phyloP scores from a whole-genome alignment of 2,888 invertebrate genomes.

The Rhagonycha lutea region DNA sequence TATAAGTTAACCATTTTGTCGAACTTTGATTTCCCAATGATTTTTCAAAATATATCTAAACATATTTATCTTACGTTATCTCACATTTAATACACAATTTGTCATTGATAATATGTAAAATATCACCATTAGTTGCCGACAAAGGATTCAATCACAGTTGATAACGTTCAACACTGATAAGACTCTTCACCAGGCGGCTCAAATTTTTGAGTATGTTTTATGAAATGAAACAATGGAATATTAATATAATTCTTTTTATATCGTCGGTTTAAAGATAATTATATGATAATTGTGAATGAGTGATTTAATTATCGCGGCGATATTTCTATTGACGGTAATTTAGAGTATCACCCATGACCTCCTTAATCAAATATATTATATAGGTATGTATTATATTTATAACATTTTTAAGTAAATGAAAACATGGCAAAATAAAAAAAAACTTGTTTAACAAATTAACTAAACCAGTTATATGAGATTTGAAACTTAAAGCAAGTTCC shows the following conservation, averaged over 20 bases:
- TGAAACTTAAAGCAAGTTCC: conserved; percentile 18
- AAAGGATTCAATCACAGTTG: conserved; percentile 50
- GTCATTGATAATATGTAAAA: conserved; percentile 46
- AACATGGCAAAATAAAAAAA: conserved; percentile 20
- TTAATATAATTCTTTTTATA: neutral
- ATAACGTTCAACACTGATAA: conserved; percentile 47
- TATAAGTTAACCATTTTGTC: neutral
- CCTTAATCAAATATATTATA: neutral
- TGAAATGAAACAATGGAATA: neutral
- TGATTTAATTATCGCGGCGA: neutral
- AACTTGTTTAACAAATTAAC: conserved; percentile 34
- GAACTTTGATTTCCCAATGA: conserved; percentile 7
- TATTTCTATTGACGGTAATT: neutral
- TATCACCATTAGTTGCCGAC: conserved; percentile 51
- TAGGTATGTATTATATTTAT: neutral
- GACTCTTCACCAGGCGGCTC: conserved; percentile 43
- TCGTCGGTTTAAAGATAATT: neutral
- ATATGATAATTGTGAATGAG: neutral
- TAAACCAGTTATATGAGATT: conserved; percentile 21
- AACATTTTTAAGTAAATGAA: conserved; percentile 8
- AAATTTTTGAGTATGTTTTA: conserved; percentile 37
- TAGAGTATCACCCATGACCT: neutral
- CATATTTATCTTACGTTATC: conserved; percentile 21
- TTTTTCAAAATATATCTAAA: conserved; percentile 13
- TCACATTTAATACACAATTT: conserved; percentile 43